Evolutionary conservation across 2,888 invertebrate species (phyloP).

Genomic region (Iselma pallidipennis): DNA sequence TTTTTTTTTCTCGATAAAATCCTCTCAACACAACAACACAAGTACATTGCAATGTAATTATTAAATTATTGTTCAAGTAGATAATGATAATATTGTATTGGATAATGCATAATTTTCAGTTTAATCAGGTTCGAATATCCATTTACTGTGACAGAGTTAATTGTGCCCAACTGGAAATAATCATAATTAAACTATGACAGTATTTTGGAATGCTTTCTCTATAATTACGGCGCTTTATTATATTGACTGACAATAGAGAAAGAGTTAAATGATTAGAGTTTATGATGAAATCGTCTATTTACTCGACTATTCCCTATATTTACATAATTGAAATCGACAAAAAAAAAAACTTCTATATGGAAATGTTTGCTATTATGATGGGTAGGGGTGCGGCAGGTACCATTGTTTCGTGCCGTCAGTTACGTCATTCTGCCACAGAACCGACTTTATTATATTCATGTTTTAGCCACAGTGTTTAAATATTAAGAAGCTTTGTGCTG

Average conservation of each 20-base stretch:
- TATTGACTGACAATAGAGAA: neutral
- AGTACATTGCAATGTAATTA: neutral
- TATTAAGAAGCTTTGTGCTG: slow-evolving; percentile 41
- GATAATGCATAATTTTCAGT: neutral
- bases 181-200: neutral
- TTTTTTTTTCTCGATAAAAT: neutral
- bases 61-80: neutral
- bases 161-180: no score
- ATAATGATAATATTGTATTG: neutral
- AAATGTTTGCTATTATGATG: neutral
- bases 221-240: neutral
- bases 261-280: neutral
- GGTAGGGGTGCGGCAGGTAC: neutral
- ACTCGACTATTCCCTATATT: neutral
- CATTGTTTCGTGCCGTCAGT: neutral
- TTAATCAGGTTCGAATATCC: neutral
- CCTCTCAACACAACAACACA: neutral
- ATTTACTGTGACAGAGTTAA: neutral
- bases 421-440: neutral
- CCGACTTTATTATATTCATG: neutral
- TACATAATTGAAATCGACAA: neutral
- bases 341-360: neutral
- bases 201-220: neutral
- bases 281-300: neutral
- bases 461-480: slow-evolving; percentile 32